Evolutionary conservation across 2,888 invertebrate species (phyloP).

Genomic region (Apantesis nais): DNA sequence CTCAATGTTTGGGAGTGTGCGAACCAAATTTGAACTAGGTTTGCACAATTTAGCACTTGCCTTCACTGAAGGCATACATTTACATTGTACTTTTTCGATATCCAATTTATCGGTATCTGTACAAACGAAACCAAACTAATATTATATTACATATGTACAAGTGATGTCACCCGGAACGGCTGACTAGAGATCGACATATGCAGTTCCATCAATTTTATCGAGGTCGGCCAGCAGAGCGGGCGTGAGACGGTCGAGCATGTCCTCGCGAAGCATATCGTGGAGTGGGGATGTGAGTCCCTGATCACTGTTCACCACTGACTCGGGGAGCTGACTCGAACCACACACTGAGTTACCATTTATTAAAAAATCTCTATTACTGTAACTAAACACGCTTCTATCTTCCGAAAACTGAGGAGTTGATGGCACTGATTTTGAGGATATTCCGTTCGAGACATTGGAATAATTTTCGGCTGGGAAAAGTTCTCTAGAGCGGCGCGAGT

Average conservation of each 20-base stretch:
- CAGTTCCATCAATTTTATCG: conserved; percentile 77
- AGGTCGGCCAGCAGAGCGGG: conserved; percentile 79
- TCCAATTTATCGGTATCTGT: conserved; percentile 70
- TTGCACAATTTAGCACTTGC: conserved; percentile 64
- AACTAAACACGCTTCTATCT: conserved; percentile 84
- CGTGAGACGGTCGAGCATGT: conserved; percentile 72
- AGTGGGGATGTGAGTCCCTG: conserved; percentile 70
- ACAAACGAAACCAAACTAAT: conserved; percentile 69
- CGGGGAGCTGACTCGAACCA: conserved; percentile 61
- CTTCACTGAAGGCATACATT: conserved; percentile 83
- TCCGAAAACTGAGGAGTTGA: conserved; percentile 87
- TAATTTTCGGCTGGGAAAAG: conserved; percentile 67
- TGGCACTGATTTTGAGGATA: conserved; percentile 90
- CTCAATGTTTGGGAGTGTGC: conserved; percentile 77
- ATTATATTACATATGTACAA: conserved; percentile 64
- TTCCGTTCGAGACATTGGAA: conserved; percentile 74
- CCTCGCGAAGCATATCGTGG: conserved; percentile 77
- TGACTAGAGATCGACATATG: conserved; percentile 82
- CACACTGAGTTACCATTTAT: conserved; percentile 87
- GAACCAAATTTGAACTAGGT: conserved; percentile 61
- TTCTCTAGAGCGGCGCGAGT: conserved; percentile 72
- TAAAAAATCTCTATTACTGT: conserved; percentile 86
- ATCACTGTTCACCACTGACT: conserved; percentile 64
- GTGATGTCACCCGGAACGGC: conserved; percentile 53
- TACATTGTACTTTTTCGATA: conserved; percentile 78